Conservation (phyloP, 2,113 vertebrate genomes). For the Clupea harengus region DNA sequence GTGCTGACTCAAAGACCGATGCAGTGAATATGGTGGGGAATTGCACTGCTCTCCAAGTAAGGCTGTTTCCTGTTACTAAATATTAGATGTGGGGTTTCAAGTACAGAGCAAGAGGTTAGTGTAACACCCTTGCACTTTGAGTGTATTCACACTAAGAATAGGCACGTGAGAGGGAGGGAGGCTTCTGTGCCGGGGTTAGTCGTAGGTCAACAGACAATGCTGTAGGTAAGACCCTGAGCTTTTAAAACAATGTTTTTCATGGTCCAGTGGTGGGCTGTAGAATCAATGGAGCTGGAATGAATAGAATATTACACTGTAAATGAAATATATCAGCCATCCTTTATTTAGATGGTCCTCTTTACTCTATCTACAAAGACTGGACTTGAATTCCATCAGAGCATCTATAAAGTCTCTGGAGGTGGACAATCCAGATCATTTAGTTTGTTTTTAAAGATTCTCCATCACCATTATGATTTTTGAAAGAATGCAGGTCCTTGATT, state of each 20-base stretch:
- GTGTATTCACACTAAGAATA: background rate
- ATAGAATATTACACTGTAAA: background rate
- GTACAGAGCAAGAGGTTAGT: background rate
- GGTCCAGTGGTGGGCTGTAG: background rate
- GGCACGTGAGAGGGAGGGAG: background rate
- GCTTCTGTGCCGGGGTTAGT: background rate
- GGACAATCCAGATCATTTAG: background rate
- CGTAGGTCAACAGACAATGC: background rate
- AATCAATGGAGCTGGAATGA: background rate
- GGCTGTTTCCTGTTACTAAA: background rate
- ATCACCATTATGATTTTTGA: background rate
- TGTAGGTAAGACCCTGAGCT: no score
- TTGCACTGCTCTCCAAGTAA: background rate
- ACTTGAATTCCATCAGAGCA: no score
- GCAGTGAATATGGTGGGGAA: background rate
- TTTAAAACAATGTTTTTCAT: background rate
- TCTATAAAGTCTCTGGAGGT: no score
- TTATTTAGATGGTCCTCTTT: no score
- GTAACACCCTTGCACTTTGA: background rate
- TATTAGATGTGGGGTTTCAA: background rate
- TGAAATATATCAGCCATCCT: background rate
- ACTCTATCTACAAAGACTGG: no score
- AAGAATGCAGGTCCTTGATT: background rate
- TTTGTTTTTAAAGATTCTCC: background rate
- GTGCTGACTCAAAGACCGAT: background rate